Conservation (phyloP, 1,140 invertebrate genomes). For the Lucilia sericata region DNA sequence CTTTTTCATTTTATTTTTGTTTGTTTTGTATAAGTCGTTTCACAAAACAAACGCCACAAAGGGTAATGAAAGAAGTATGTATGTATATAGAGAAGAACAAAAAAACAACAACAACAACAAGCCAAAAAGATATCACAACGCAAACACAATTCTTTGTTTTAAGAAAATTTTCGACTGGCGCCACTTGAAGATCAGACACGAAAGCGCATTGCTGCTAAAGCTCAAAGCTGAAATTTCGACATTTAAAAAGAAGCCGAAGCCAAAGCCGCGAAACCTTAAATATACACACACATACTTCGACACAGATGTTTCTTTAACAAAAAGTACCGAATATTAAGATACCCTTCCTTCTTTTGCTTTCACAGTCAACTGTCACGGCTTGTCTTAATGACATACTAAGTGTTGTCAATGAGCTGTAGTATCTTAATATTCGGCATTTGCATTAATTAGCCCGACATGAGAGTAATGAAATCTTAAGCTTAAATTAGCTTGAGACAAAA, state of each 20-base stretch:
- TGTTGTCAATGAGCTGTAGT: no score
- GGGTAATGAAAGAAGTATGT: slow-evolving; percentile 29
- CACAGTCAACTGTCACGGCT: neutral
- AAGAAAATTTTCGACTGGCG: slow-evolving; percentile 46
- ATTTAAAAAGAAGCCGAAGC: slow-evolving; percentile 43
- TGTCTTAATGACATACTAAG: no score
- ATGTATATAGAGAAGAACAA: neutral
- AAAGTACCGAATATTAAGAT: neutral
- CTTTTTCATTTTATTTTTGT: neutral
- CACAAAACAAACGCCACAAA: slow-evolving; percentile 14
- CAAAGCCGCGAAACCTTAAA: slow-evolving; percentile 24
- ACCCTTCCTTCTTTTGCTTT: neutral
- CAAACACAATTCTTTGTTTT: slow-evolving; percentile 47
- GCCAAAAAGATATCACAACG: slow-evolving; percentile 41
- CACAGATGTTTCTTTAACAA: neutral
- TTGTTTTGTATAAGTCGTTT: neutral
- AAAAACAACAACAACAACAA: neutral
- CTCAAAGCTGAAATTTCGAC: slow-evolving; percentile 39
- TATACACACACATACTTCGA: no score
- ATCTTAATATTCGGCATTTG: no score
- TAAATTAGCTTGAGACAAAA: neutral
- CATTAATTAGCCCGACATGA: no score
- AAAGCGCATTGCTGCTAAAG: slow-evolving; percentile 45
- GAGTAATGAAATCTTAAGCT: neutral
- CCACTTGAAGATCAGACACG: slow-evolving; percentile 48